Evolutionary conservation across 2,888 invertebrate genomes (phyloP).

Genomic region (Pharmacophagus antenor): DNA sequence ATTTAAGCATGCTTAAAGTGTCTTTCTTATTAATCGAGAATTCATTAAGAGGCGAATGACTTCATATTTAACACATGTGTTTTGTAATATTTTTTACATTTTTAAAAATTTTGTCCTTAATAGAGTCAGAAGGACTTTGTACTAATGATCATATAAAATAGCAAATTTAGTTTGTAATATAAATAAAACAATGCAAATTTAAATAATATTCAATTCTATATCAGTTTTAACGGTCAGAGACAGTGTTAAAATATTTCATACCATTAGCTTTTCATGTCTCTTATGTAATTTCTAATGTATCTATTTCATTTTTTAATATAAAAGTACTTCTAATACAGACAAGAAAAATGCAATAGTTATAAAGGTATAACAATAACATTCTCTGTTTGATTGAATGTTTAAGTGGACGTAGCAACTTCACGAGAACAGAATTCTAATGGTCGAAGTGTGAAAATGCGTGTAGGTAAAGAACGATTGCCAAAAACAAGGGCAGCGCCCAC

Average conservation of each 20-base stretch:
- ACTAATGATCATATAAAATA: neutral
- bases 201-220: too few species aligned
- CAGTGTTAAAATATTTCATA: too few species aligned
- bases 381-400: neutral
- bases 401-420: neutral
- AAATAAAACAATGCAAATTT: neutral
- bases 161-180: neutral
- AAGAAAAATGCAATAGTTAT: too few species aligned
- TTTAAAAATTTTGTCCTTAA: neutral
- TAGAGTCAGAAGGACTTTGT: neutral
- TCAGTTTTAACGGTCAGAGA: too few species aligned
- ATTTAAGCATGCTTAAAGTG: slow-evolving; percentile 37
- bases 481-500: slow-evolving; percentile 66
- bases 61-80: slow-evolving; percentile 35
- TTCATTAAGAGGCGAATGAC: slow-evolving; percentile 39
- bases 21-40: slow-evolving; percentile 33
- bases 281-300: too few species aligned
- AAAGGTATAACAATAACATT: neutral
- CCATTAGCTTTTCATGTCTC: too few species aligned
- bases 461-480: slow-evolving; percentile 58
- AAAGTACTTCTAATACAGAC: too few species aligned
- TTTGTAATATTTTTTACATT: slow-evolving; percentile 25
- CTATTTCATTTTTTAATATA: too few species aligned
- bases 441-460: slow-evolving; percentile 48
- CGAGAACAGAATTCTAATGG: slow-evolving; percentile 38